Percentiles rank a stretch among this genome's conserved stretches.
Evolutionary conservation across 2,888 invertebrate genomes (phyloP).

Genomic region (Aricia artaxerxes): DNA sequence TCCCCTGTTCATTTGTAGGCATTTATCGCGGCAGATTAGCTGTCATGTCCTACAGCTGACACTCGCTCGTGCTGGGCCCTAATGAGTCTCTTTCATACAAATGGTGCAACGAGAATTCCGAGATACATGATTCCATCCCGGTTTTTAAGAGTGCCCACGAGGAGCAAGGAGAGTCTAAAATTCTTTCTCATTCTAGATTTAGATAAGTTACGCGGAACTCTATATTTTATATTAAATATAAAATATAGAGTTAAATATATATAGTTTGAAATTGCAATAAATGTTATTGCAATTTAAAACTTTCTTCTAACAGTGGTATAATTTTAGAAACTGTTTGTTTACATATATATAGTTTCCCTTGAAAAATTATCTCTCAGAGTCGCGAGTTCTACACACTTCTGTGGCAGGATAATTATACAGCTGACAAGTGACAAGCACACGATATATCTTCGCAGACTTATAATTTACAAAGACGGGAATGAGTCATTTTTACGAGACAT

Average conservation of each 20-base stretch:
- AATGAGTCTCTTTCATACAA: constrained; percentile 17
- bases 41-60: constrained; percentile 5
- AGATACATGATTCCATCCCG: neutral
- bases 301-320: neutral
- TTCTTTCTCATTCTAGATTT: too few relatives aligned
- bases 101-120: neutral
- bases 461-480: constrained; percentile 8
- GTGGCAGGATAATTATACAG: constrained; percentile 3
- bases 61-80: neutral
- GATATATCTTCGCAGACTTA: constrained; percentile 10
- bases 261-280: too few relatives aligned
- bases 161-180: too few relatives aligned
- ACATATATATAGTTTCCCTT: neutral
- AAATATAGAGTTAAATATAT: too few relatives aligned
- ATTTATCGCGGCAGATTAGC: constrained; percentile 19
- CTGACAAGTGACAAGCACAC: constrained; percentile 13
- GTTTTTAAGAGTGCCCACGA: neutral
- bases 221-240: too few relatives aligned
- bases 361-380: neutral
- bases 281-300: neutral
- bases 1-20: neutral
- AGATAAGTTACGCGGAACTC: too few relatives aligned
- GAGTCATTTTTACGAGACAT: constrained; percentile 4
- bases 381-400: neutral
- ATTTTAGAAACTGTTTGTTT: neutral